Conservation (phyloP, 2,113 vertebrate genomes). For the Syrmaticus mikado region DNA sequence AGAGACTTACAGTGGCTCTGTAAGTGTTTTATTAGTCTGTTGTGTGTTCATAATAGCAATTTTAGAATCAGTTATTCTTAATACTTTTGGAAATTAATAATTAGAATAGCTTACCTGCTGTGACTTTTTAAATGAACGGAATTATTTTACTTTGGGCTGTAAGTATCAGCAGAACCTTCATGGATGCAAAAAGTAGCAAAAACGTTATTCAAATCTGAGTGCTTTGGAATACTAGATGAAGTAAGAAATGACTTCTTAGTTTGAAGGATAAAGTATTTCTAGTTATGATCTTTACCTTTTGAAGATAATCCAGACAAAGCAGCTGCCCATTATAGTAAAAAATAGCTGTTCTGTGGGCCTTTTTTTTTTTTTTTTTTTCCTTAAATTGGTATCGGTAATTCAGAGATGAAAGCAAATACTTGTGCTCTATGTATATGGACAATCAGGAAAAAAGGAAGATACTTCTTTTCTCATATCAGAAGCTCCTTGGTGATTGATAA, state of each 20-base stretch:
- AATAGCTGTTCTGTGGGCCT: not conserved
- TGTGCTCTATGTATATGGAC: not conserved
- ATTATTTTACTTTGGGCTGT: not conserved
- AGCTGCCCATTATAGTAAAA: not conserved
- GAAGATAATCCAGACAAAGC: not conserved
- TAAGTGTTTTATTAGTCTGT: not conserved
- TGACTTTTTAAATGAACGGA: not conserved
- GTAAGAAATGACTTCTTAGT: not conserved
- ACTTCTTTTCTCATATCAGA: not conserved
- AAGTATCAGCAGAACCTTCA: not conserved
- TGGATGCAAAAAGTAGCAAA: not conserved
- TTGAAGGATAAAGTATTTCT: not conserved
- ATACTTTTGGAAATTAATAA: not conserved
- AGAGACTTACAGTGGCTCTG: not conserved
- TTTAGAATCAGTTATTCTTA: not conserved
- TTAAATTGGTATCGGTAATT: not conserved
- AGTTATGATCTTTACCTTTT: not conserved
- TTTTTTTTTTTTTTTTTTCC: too few relatives aligned
- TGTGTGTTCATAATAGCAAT: not conserved
- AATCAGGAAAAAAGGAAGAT: not conserved
- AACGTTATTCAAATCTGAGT: not conserved
- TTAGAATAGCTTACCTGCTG: not conserved
- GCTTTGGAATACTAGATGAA: not conserved
- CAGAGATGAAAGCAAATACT: not conserved
- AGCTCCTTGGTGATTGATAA: slow-evolving; percentile 4